phyloP scores from a whole-genome alignment of 2,113 vertebrate genomes.

The Morone chrysops region DNA sequence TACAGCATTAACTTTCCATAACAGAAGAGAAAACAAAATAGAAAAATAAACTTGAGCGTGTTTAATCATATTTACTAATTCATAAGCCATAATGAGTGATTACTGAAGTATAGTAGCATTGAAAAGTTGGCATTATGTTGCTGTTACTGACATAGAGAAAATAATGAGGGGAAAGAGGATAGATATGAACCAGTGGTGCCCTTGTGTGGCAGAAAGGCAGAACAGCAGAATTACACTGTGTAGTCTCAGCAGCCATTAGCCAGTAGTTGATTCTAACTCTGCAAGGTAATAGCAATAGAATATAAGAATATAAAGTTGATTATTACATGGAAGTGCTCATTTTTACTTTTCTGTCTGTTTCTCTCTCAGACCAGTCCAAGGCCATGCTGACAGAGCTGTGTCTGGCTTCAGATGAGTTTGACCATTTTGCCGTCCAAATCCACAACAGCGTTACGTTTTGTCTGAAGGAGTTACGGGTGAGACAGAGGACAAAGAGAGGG shows the following conservation, averaged over 20 bases:
- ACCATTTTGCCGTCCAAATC: conserved; percentile 79
- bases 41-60: background rate
- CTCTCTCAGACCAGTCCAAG: conserved; percentile 78
- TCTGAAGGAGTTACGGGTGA: conserved; percentile 93
- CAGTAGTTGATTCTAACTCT: background rate
- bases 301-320: background rate
- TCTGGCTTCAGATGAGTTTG: conserved; percentile 90
- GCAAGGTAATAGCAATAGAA: background rate
- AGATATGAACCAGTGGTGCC: background rate
- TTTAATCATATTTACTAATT: background rate
- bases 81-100: background rate
- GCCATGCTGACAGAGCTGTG: conserved; percentile 92
- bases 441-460: conserved; percentile 92
- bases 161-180: background rate
- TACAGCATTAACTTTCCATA: background rate
- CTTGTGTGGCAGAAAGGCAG: background rate
- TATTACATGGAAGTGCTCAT: background rate
- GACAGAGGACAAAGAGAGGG: conserved; percentile 4
- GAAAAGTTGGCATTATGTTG: background rate
- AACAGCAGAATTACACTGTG: background rate
- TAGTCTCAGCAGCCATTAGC: background rate
- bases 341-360: background rate
- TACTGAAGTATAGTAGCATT: background rate
- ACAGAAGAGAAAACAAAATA: background rate
- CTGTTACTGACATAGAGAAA: background rate